Base-by-base conservation (phyloP, 2,113 vertebrate species). In the Sclerurus mexicanus region DNA sequence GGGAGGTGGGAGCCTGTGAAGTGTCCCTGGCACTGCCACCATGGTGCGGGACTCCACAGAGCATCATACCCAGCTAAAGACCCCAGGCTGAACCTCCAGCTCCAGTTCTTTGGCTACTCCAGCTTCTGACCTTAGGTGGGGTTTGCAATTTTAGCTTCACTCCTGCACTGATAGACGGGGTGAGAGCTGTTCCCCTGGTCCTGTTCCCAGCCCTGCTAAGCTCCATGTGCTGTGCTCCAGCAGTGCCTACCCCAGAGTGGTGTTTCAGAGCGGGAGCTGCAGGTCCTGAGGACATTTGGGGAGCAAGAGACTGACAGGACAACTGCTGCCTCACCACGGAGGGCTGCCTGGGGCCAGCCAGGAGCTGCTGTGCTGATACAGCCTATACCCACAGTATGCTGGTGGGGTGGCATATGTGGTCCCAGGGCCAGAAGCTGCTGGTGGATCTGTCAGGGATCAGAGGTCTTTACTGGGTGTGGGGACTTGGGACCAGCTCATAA, bases 31-130 rank as follows among this genome's bases (percentile, higher is more conserved):
- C 52, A 12, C 44, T 83, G 56, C 47, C 44, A 40, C 22, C 44
- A 7, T 0, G 0, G 7, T 1, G 0, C 9, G 14, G 37, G 22
- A 22, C 55, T n/a, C 55, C 25, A 18, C 0, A 4, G 31, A 40
- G 22, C 55, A 42, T 47, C 2, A 0, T 31, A 37, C 14, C 42
- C 50, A 55, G 7, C 10, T 0, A 1, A 18, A 56, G 7, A 67
- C 17, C 16, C 5, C 3, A 60, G 37, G 50, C 27, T 2, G 5
- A 12, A 39, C 16, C n/a, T 71, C 68, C 68, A 25, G 35, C 44
- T 74, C 30, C 40, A 1, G 40, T 56, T 59, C 60, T 28, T 40
- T 63, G 27, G 25, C 31, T 63, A 59, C 71, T 64, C n/a, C 44
- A 64, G 27, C 16, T 75, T 62, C 69, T 33, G 11, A 6, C 12